Conservation (phyloP, 2,113 vertebrate species). For the Poecilia latipinna region DNA sequence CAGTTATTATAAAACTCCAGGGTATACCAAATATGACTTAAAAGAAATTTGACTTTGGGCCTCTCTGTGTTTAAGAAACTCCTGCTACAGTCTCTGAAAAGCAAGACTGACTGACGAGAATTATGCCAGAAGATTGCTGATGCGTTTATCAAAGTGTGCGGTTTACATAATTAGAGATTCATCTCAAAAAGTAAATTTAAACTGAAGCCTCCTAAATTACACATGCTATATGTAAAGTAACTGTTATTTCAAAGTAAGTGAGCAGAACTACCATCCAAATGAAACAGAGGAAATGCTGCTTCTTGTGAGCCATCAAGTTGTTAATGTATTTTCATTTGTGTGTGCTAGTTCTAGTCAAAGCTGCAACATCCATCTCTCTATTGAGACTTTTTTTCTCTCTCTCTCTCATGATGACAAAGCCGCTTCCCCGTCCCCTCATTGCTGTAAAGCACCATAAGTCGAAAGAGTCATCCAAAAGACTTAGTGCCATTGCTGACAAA, state of each 20-base stretch:
- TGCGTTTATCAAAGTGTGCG: neutral
- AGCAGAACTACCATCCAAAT: slow-evolving; percentile 31
- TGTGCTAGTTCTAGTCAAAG: slow-evolving; percentile 21
- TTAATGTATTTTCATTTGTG: slow-evolving; percentile 45
- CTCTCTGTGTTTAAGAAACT: too few species aligned
- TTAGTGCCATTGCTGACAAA: slow-evolving; percentile 45
- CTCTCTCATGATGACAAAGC: slow-evolving; percentile 42
- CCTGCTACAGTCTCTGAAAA: neutral
- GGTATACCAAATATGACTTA: too few species aligned
- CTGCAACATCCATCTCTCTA: slow-evolving; percentile 25
- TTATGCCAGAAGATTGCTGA: neutral
- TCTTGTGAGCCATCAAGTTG: slow-evolving; percentile 30
- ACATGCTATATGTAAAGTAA: neutral
- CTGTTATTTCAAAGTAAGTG: neutral
- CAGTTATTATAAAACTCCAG: too few species aligned
- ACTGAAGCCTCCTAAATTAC: too few species aligned
- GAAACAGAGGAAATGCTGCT: slow-evolving; percentile 14
- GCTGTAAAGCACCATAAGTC: slow-evolving; percentile 31
- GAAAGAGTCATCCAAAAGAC: slow-evolving; percentile 42
- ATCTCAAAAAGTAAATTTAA: neutral
- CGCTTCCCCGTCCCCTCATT: slow-evolving; percentile 14
- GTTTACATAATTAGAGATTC: neutral
- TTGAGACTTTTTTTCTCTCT: slow-evolving; percentile 40
- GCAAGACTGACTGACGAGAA: neutral
- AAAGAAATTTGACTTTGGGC: too few species aligned